phyloP scores from a whole-genome alignment of 2,797 vertebrate genomes.

The Leptoclinus maculatus region DNA sequence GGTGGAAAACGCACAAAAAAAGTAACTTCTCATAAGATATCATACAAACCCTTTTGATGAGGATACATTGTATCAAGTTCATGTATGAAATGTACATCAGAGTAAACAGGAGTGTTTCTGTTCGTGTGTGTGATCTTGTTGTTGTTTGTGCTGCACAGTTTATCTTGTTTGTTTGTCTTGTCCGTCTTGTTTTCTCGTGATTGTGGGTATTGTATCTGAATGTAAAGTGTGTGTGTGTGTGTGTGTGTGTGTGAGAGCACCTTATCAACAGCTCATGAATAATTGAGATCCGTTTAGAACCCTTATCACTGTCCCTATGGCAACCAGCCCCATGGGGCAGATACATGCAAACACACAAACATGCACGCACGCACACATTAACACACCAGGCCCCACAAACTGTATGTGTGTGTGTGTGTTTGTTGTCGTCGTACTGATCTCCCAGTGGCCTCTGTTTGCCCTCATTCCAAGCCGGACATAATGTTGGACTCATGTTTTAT shows the following conservation, averaged over 20 bases:
- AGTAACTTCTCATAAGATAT: no score
- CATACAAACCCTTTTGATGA: no score
- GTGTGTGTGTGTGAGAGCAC: constrained; percentile 30
- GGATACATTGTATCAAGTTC: no score
- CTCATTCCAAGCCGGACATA: constrained; percentile 41
- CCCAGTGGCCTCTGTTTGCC: constrained; percentile 46
- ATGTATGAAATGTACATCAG: no score
- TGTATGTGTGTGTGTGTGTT: neutral
- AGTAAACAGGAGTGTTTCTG: neutral
- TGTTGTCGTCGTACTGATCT: constrained; percentile 13
- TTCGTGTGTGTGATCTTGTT: neutral
- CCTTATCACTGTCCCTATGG: constrained; percentile 70
- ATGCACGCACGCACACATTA: no score
- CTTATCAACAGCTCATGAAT: constrained; percentile 70
- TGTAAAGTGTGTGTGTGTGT: neutral
- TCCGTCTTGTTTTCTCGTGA: constrained; percentile 34
- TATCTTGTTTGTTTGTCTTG: neutral
- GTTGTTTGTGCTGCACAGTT: constrained; percentile 4
- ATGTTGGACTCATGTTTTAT: constrained; percentile 47
- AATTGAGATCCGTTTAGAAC: constrained; percentile 71
- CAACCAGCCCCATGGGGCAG: constrained; percentile 59
- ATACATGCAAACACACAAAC: constrained; percentile 6
- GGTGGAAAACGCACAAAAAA: no score
- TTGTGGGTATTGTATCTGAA: constrained; percentile 24
- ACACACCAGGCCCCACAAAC: neutral